Percentiles rank a stretch among this genome's conserved stretches.
These are phyloP conservation scores for Melieria omissa DNA, from an alignment of 2,888 invertebrate species.

Conservation along the genomic window DNA sequence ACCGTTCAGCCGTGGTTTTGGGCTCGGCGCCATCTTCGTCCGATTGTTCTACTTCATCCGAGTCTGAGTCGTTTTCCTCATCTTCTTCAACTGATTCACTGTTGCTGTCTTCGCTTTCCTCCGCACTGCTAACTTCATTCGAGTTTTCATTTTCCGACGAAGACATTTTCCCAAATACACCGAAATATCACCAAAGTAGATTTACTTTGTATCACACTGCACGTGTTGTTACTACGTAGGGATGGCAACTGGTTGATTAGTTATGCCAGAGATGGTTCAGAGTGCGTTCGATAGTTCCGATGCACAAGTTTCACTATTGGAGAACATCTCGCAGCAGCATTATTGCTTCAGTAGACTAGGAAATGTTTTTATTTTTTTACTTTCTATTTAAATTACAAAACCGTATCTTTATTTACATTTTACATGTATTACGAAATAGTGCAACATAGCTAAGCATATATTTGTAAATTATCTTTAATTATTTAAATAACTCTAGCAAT, in stretches of 20 bases:
- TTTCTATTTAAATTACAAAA: no score
- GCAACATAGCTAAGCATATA: no score
- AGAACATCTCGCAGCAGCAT: no score
- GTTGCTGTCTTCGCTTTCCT: conserved; percentile 43
- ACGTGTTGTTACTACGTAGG: conserved; percentile 14
- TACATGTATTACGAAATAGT: no score
- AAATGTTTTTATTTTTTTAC: no score
- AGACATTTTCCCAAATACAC: conserved; percentile 13
- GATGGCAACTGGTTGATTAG: neutral
- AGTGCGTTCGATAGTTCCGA: no score
- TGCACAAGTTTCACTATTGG: no score
- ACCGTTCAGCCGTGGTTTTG: conserved; percentile 44
- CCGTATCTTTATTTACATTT: no score
- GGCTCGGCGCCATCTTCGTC: conserved; percentile 19
- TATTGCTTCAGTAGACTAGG: no score
- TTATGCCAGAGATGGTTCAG: neutral
- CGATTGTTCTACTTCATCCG: neutral
- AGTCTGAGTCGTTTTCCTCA: conserved; percentile 26
- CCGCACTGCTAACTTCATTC: neutral
- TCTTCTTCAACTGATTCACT: conserved; percentile 56
- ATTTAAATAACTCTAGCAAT: no score
- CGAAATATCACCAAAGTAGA: neutral
- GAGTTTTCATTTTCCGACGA: conserved; percentile 15
- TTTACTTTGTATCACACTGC: neutral
- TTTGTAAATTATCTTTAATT: no score